phyloP scores from a whole-genome alignment of 2,797 vertebrate genomes.

The Petrocephalus schoutedeni region DNA sequence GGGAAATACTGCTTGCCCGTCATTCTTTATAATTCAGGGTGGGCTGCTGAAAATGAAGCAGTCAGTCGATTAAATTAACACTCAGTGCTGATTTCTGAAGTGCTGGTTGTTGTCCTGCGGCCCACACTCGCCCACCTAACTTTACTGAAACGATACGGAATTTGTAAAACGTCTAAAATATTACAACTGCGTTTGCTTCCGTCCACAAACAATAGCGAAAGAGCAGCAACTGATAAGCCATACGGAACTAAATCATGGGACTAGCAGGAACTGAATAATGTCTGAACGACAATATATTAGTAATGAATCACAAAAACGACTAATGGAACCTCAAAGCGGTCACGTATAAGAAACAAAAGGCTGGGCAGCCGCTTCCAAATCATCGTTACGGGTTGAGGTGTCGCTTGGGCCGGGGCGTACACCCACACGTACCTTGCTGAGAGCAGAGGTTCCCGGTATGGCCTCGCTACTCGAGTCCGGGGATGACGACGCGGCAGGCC shows the following conservation, averaged over 20 bases:
- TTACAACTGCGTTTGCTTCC: background rate
- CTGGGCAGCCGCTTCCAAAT: background rate
- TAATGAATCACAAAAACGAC: background rate
- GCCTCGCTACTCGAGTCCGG: slow-evolving; percentile 17
- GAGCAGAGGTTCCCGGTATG: slow-evolving; percentile 20
- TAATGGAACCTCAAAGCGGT: background rate
- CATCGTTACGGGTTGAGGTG: background rate
- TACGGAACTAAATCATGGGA: background rate
- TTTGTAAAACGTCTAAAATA: background rate
- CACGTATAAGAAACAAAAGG: background rate
- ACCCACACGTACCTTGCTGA: slow-evolving; percentile 16
- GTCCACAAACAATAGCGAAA: background rate
- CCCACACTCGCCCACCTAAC: background rate
- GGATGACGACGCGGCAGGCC: slow-evolving; percentile 26
- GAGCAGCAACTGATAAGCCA: background rate
- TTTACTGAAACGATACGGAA: background rate
- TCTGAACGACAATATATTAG: background rate
- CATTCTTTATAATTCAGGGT: background rate
- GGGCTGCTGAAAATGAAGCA: background rate
- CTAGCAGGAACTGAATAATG: background rate
- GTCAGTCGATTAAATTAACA: background rate
- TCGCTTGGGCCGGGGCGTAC: background rate
- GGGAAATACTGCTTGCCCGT: background rate
- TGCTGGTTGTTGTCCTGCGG: background rate
- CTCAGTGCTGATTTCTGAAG: background rate